Evolutionary conservation across 2,113 vertebrate species (phyloP).

Genomic region (Aplodontia rufa): DNA sequence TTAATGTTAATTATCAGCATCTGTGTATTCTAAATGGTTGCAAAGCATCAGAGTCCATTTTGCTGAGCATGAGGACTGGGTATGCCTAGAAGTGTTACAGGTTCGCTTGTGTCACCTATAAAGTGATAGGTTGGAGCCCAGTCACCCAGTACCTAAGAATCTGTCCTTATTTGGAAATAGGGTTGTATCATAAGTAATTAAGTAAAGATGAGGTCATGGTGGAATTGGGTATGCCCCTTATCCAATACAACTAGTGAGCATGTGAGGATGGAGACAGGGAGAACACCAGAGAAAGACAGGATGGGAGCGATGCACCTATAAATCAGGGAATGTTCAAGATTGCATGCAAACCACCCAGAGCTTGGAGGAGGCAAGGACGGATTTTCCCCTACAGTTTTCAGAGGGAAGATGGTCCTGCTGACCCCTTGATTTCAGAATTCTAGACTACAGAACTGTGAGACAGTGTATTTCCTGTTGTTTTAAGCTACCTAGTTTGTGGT

Average conservation of each 20-base stretch:
- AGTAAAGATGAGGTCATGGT: not conserved
- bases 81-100: not conserved
- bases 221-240: not conserved
- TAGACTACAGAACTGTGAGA: not conserved
- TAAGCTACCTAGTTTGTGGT: not conserved
- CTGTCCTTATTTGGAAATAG: not conserved
- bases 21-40: not conserved
- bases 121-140: not conserved
- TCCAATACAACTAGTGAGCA: too few species aligned
- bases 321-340: not conserved
- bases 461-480: not conserved
- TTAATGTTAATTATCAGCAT: not conserved
- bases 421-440: not conserved
- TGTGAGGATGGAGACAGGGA: not conserved
- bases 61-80: not conserved
- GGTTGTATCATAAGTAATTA: not conserved
- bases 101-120: not conserved
- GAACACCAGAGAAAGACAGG: not conserved
- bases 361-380: not conserved
- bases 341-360: not conserved
- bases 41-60: not conserved
- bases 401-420: not conserved
- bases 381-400: not conserved
- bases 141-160: not conserved
- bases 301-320: not conserved